Evolutionary conservation across 1,140 invertebrate genomes (phyloP).

Genomic region (Hestina assimilis): DNA sequence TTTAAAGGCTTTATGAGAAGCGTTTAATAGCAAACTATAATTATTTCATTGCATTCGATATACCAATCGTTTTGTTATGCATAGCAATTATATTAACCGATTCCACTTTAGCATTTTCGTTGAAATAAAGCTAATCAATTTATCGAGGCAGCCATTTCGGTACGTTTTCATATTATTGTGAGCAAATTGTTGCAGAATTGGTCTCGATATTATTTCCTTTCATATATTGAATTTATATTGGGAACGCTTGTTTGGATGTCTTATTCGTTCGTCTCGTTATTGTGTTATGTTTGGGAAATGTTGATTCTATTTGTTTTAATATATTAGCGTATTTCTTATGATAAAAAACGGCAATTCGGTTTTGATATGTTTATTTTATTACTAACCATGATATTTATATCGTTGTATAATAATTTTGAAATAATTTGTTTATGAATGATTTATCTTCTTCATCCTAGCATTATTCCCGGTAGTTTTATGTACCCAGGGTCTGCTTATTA

Average conservation of each 20-base stretch:
- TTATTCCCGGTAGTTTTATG: too few relatives aligned
- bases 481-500: too few relatives aligned
- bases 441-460: too few relatives aligned
- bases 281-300: conserved; percentile 1
- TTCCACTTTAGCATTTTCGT: background rate
- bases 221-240: conserved; percentile 20
- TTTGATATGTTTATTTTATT: background rate
- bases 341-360: background rate
- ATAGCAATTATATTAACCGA: background rate
- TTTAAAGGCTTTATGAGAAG: too few relatives aligned
- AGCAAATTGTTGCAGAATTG: conserved; percentile 8
- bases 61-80: too few relatives aligned
- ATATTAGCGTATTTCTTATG: background rate
- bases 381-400: background rate
- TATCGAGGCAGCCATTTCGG: background rate
- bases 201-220: conserved; percentile 13
- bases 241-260: conserved; percentile 1
- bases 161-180: background rate
- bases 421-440: too few relatives aligned
- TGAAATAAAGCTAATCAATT: background rate
- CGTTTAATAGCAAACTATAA: too few relatives aligned
- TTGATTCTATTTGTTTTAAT: background rate
- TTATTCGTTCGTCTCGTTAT: background rate
- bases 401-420: background rate
- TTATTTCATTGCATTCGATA: too few relatives aligned